Percentiles rank a stretch among this genome's conserved stretches.
Evolutionary conservation across 2,888 invertebrate genomes (phyloP).

Genomic region (Tanypteryx hageni): DNA sequence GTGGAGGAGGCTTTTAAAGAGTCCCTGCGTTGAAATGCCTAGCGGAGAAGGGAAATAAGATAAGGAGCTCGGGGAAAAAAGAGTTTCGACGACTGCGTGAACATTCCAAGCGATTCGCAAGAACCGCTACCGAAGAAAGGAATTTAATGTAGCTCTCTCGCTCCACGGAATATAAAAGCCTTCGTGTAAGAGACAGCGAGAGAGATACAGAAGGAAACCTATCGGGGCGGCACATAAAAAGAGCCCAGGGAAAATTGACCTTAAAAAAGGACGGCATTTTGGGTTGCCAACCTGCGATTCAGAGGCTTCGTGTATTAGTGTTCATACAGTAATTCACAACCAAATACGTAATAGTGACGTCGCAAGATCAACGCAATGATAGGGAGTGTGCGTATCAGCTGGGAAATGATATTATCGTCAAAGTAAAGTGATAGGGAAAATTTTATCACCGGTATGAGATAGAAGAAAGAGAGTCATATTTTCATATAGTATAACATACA

Average conservation of each 20-base stretch:
- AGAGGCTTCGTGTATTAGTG: too few species aligned
- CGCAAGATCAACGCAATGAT: too few species aligned
- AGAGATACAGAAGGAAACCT: neutral
- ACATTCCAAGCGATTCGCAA: constrained; percentile 14
- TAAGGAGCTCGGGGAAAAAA: neutral
- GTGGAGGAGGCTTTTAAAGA: neutral
- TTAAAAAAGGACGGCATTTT: too few species aligned
- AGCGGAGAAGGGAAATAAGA: neutral
- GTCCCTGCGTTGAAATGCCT: neutral
- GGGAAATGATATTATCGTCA: too few species aligned
- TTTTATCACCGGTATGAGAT: too few species aligned
- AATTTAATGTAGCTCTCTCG: constrained; percentile 30
- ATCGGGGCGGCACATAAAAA: constrained; percentile 3
- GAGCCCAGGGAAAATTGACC: neutral
- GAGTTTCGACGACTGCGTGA: neutral
- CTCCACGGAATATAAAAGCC: neutral
- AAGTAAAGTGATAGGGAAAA: too few species aligned
- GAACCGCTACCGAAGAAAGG: neutral
- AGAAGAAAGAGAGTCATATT: too few species aligned
- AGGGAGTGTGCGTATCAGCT: too few species aligned
- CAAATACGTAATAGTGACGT: too few species aligned
- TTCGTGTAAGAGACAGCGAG: neutral
- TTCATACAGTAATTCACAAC: too few species aligned
- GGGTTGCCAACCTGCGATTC: too few species aligned
- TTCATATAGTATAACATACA: too few species aligned